phyloP scores from a whole-genome alignment of 2,113 vertebrate genomes.

The Camarhynchus parvulus region DNA sequence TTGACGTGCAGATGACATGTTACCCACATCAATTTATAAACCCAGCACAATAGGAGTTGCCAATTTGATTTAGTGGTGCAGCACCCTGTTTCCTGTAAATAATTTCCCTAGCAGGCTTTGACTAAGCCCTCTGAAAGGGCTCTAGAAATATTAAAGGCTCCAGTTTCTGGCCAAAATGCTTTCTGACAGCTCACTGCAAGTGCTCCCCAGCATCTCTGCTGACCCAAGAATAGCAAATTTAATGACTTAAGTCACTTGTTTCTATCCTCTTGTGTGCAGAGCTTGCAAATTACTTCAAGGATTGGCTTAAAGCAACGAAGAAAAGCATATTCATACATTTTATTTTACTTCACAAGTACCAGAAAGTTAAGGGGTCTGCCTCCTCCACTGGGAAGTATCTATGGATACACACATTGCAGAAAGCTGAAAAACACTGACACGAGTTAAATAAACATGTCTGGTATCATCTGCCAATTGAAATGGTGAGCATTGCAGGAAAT shows the following conservation, averaged over 20 bases:
- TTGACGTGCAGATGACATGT: neutral
- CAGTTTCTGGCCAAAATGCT: neutral
- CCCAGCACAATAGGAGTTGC: neutral
- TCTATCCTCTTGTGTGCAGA: neutral
- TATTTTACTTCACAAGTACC: neutral
- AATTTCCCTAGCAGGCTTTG: neutral
- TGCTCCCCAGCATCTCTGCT: neutral
- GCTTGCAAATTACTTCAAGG: neutral
- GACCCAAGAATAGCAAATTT: neutral
- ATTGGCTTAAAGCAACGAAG: neutral
- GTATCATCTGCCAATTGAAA: slow-evolving; percentile 38
- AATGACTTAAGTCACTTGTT: neutral
- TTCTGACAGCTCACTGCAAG: neutral
- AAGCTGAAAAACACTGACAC: slow-evolving; percentile 21
- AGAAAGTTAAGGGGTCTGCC: neutral
- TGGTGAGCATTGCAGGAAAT: neutral
- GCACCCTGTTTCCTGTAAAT: neutral
- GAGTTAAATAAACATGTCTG: slow-evolving; percentile 27
- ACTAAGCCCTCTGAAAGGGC: neutral
- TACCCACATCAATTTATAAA: neutral
- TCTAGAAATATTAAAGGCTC: neutral
- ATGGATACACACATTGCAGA: neutral
- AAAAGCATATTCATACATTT: neutral
- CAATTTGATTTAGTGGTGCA: neutral
- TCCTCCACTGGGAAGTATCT: slow-evolving; percentile 27